Conservation (phyloP, 2,113 vertebrate species). For the Erpornis zantholeuca region DNA sequence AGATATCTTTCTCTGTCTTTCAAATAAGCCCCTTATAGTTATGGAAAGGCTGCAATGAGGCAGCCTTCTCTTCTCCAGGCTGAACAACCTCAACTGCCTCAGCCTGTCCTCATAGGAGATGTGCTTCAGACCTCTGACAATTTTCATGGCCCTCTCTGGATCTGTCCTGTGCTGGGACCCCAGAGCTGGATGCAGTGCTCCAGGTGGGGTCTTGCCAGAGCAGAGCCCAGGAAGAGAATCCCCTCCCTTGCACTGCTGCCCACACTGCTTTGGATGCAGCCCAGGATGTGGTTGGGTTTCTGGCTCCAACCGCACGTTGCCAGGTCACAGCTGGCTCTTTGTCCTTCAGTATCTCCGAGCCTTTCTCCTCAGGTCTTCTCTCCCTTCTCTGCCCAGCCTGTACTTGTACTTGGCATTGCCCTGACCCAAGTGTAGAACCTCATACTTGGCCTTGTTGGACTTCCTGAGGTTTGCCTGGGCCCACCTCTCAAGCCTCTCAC, state of each 20-base stretch:
- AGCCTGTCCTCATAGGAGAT: background rate
- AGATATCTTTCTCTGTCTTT: background rate
- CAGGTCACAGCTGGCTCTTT: background rate
- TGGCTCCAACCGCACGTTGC: background rate
- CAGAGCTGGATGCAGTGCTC: rapidly evolving
- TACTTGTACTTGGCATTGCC: background rate
- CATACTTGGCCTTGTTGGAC: background rate
- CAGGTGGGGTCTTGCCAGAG: background rate
- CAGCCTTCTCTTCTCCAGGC: background rate
- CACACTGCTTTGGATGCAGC: background rate
- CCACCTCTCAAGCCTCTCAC: background rate
- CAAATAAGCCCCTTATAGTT: background rate
- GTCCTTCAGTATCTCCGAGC: background rate
- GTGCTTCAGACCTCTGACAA: background rate
- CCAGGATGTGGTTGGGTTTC: background rate
- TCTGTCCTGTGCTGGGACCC: background rate
- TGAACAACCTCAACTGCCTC: background rate
- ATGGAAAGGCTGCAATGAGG: background rate
- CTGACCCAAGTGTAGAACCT: background rate
- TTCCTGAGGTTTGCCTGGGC: background rate
- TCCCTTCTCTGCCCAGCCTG: background rate
- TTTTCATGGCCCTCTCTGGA: background rate
- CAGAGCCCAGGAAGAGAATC: background rate
- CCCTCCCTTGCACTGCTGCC: rapidly evolving
- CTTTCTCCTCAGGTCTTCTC: background rate